Evolutionary conservation across 2,888 invertebrate genomes (phyloP).

Genomic region (Ennomos fuscantarius): DNA sequence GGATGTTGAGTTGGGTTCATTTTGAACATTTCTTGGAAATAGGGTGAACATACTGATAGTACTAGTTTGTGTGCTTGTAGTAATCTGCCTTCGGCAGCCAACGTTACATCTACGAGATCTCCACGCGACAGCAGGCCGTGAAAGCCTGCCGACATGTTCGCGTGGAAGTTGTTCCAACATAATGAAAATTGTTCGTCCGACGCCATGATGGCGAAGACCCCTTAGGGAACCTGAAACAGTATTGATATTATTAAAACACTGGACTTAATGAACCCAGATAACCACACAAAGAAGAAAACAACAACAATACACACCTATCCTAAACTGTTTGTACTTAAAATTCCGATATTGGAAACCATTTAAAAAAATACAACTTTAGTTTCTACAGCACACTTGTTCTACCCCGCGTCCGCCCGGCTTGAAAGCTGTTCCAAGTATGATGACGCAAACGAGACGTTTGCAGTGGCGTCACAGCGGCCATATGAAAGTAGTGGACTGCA

Average conservation of each 20-base stretch:
- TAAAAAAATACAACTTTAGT: conserved; percentile 70
- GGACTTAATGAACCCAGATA: neutral
- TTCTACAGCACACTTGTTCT: conserved; percentile 59
- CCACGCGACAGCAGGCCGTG: conserved; percentile 89
- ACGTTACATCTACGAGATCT: conserved; percentile 88
- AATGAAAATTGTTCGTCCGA: conserved; percentile 90
- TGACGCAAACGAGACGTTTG: conserved; percentile 76
- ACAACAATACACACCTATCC: conserved; percentile 65
- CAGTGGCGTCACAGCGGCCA: conserved; percentile 71
- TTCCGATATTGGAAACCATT: conserved; percentile 81
- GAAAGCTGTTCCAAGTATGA: conserved; percentile 74
- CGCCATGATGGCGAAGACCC: conserved; percentile 87
- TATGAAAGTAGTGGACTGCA: conserved; percentile 52
- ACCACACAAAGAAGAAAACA: neutral
- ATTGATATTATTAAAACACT: neutral
- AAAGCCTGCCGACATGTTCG: conserved; percentile 89
- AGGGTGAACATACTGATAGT: conserved; percentile 89
- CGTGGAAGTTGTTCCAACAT: conserved; percentile 91
- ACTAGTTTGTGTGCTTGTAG: conserved; percentile 90
- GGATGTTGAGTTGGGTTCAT: conserved; percentile 89
- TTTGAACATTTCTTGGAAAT: conserved; percentile 90
- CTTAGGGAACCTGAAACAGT: conserved; percentile 64
- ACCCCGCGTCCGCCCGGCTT: conserved; percentile 76
- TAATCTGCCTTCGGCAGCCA: conserved; percentile 89
- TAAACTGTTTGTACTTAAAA: conserved; percentile 81